Evolutionary conservation across 2,113 vertebrate species (phyloP).

Genomic region (Hydrochoerus hydrochaeris): DNA sequence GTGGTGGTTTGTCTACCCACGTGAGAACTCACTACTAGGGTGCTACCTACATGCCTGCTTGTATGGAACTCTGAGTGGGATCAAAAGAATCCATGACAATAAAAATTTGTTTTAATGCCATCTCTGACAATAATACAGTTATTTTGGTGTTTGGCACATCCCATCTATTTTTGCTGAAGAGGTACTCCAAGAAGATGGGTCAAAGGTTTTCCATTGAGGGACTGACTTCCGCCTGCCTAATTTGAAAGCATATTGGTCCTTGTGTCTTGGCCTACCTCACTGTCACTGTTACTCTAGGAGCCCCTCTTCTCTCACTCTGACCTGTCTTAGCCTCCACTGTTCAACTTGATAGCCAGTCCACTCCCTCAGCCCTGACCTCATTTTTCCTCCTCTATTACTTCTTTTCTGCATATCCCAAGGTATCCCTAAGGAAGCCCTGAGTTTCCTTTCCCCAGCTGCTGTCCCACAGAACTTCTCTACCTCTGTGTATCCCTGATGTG

Average conservation of each 20-base stretch:
- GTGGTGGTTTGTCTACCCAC: neutral
- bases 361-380: neutral
- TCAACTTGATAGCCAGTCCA: neutral
- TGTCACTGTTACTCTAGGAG: neutral
- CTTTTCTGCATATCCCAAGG: neutral
- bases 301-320: neutral
- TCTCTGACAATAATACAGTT: neutral
- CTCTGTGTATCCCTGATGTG: neutral
- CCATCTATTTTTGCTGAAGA: neutral
- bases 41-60: neutral
- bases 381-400: neutral
- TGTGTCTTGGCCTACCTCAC: neutral
- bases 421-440: neutral
- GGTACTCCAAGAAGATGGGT: neutral
- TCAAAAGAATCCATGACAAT: neutral
- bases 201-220: neutral
- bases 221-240: neutral
- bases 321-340: neutral
- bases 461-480: neutral
- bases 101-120: neutral
- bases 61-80: neutral
- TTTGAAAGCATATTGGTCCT: neutral
- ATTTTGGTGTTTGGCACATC: neutral
- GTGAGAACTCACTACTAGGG: neutral
- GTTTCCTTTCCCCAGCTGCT: neutral